A percentile compares a stretch with the other conserved stretches of the same genome.
phyloP scores from a whole-genome alignment of 2,113 vertebrate genomes.

The Odontesthes bonariensis region DNA sequence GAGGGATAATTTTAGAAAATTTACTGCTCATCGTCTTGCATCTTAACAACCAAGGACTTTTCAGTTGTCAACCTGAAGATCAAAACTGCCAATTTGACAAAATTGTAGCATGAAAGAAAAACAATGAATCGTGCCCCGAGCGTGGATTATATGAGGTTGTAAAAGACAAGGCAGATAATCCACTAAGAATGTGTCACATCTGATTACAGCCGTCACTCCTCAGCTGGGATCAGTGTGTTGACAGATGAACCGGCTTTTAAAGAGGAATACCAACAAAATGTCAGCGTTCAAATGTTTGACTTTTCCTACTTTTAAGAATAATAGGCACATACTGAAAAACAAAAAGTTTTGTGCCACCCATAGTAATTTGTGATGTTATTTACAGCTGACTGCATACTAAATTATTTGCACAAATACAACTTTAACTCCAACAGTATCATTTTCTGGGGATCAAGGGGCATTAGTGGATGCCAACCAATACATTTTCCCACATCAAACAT shows the following conservation, averaged over 20 bases:
- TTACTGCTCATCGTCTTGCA: slow-evolving; percentile 55
- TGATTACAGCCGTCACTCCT: slow-evolving; percentile 64
- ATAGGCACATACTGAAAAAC: background rate
- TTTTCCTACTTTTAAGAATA: slow-evolving; percentile 15
- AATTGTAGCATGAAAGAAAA: slow-evolving; percentile 64
- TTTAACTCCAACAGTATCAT: slow-evolving; percentile 5
- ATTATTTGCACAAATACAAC: background rate
- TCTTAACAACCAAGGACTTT: slow-evolving; percentile 57
- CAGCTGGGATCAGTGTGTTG: slow-evolving; percentile 50
- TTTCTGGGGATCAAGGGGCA: slow-evolving; percentile 4
- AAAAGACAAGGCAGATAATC: slow-evolving; percentile 69
- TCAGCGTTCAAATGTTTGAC: slow-evolving; percentile 14
- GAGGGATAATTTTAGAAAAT: slow-evolving; percentile 64
- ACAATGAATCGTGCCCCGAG: slow-evolving; percentile 61
- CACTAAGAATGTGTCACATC: slow-evolving; percentile 66
- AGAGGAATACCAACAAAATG: slow-evolving; percentile 18
- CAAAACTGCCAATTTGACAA: slow-evolving; percentile 69
- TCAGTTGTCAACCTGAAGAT: slow-evolving; percentile 64
- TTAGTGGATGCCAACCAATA: slow-evolving; percentile 13
- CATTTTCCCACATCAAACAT: slow-evolving; percentile 23
- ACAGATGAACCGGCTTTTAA: slow-evolving; percentile 58
- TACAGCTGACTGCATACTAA: slow-evolving; percentile 18
- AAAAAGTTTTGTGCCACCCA: slow-evolving; percentile 1
- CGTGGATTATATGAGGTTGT: slow-evolving; percentile 65
- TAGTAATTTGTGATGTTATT: background rate